phyloP scores from a whole-genome alignment of 2,888 invertebrate species.

The Glyphotaelius pellucidus region DNA sequence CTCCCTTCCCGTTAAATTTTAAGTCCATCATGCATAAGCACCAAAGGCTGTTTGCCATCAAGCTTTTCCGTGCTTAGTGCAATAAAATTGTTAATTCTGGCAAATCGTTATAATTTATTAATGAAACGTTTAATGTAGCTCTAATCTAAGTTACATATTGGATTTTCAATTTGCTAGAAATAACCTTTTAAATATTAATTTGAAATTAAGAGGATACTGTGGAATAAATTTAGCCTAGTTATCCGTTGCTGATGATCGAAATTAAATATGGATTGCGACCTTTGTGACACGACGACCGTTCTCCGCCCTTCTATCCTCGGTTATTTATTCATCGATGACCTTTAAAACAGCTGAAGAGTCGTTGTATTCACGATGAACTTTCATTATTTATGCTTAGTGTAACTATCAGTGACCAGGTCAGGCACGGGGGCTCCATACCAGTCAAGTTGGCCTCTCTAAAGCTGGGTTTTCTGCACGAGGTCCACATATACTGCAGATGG shows the following conservation, averaged over 20 bases:
- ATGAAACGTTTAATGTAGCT: not conserved
- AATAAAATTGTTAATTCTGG: not conserved
- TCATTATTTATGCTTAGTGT: no score
- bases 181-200: not conserved
- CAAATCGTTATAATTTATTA: not conserved
- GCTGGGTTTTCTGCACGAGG: no score
- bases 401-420: no score
- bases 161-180: not conserved
- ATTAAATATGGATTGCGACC: no score
- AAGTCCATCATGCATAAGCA: not conserved
- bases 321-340: no score
- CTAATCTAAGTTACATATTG: not conserved
- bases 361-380: no score
- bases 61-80: not conserved
- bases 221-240: not conserved
- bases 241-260: not conserved
- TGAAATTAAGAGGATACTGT: not conserved
- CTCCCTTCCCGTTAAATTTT: not conserved
- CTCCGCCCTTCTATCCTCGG: no score
- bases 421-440: no score
- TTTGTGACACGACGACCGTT: no score
- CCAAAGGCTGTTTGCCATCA: not conserved
- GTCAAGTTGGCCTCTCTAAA: no score
- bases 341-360: no score
- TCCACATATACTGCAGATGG: no score